These are phyloP conservation scores for Eristalis pertinax DNA, from an alignment of 2,888 invertebrate species.

Conservation along the genomic window DNA sequence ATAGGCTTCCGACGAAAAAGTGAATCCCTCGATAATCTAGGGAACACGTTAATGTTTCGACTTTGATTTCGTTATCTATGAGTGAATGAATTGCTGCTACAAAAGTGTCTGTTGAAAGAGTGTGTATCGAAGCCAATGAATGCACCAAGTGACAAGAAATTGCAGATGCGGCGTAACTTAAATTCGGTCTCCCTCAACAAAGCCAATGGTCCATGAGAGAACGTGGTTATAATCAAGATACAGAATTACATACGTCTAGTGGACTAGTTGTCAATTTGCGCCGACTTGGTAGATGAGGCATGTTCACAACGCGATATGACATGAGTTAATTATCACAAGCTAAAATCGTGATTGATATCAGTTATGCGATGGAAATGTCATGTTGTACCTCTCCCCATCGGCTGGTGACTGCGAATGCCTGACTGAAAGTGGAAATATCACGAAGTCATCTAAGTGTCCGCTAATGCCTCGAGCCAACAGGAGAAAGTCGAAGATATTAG, in stretches of 20 bases:
- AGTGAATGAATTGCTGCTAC: constrained; percentile 1
- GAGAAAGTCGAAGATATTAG: too few relatives aligned
- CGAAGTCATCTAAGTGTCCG: too few relatives aligned
- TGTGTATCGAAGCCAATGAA: too few relatives aligned
- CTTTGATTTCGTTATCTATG: constrained; percentile 27
- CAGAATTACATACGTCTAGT: neutral
- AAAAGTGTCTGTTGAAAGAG: neutral
- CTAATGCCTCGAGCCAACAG: too few relatives aligned
- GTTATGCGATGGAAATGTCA: too few relatives aligned
- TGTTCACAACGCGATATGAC: neutral
- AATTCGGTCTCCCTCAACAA: too few relatives aligned
- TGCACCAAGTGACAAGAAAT: too few relatives aligned
- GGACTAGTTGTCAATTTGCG: neutral
- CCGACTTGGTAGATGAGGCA: neutral
- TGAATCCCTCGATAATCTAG: constrained; percentile 31
- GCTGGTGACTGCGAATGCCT: too few relatives aligned
- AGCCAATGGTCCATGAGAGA: too few relatives aligned
- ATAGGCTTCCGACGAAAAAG: neutral
- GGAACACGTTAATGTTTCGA: constrained; percentile 33
- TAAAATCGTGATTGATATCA: neutral
- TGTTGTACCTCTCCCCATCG: too few relatives aligned
- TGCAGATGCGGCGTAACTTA: too few relatives aligned
- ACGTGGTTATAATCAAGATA: neutral
- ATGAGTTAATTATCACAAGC: neutral
- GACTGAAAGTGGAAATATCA: too few relatives aligned